Conservation (phyloP, 2,797 vertebrate genomes). For the Epinephelus malabaricus region DNA sequence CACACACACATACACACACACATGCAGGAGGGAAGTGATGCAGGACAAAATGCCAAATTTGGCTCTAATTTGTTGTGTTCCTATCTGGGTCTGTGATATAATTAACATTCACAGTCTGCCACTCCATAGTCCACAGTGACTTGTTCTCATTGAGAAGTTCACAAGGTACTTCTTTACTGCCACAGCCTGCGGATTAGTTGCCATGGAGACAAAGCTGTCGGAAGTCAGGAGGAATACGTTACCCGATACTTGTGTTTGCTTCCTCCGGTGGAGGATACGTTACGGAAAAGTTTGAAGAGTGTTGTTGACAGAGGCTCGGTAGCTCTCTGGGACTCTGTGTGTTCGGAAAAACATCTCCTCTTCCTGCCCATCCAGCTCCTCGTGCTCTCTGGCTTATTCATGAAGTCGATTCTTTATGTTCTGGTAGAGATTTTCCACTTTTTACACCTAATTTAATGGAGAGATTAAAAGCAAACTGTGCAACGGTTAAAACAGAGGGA, state of each 20-base stretch:
- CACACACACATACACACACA: background rate
- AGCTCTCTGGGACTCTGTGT: constrained; percentile 30
- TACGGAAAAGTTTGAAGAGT: constrained; percentile 57
- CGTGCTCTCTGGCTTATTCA: background rate
- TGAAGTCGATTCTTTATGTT: background rate
- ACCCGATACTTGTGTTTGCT: constrained; percentile 47
- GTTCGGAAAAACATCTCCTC: constrained; percentile 1
- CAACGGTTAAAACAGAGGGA: constrained; percentile 21
- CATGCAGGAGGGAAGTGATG: background rate
- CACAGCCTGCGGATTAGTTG: constrained; percentile 74
- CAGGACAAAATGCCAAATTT: constrained; percentile 23
- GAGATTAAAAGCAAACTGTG: constrained; percentile 18
- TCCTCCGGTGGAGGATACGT: constrained; percentile 42
- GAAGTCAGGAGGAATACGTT: constrained; percentile 62
- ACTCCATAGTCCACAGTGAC: constrained; percentile 64
- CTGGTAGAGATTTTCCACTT: background rate
- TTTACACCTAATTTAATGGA: constrained; percentile 5
- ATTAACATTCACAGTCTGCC: constrained; percentile 77
- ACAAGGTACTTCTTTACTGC: constrained; percentile 74
- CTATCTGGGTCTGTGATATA: constrained; percentile 52
- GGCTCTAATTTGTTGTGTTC: constrained; percentile 38
- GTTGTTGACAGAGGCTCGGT: constrained; percentile 40
- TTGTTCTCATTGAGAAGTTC: constrained; percentile 79
- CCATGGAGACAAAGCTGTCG: constrained; percentile 78
- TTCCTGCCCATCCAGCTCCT: constrained; percentile 5